phyloP scores from a whole-genome alignment of 2,797 vertebrate species.

The Buceros bicornis region DNA sequence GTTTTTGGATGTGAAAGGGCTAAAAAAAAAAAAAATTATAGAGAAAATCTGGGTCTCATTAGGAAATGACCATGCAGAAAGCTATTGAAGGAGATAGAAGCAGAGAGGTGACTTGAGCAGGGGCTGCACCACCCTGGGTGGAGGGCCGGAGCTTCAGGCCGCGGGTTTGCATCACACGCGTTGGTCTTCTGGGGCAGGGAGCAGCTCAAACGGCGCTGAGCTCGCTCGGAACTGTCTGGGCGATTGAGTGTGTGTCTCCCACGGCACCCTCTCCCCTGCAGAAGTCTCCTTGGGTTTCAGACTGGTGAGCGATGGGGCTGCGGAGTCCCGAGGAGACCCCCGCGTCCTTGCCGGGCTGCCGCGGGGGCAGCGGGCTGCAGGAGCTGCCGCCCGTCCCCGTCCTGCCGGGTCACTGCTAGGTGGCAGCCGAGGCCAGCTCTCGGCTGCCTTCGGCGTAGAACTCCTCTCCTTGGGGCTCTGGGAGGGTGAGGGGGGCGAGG shows the following conservation, averaged over 20 bases:
- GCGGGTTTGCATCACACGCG: rapidly evolving
- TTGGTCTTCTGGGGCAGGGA: rapidly evolving
- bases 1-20: background rate
- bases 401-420: background rate
- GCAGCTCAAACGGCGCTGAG: rapidly evolving
- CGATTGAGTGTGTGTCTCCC: background rate
- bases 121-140: rapidly evolving
- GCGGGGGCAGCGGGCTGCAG: background rate
- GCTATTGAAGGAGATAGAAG: background rate
- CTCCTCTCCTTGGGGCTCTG: background rate
- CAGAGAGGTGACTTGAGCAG: background rate
- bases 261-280: background rate
- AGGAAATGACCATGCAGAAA: background rate
- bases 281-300: background rate
- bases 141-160: background rate
- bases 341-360: rapidly evolving
- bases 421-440: background rate
- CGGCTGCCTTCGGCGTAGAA: background rate
- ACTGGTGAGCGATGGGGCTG: background rate
- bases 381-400: background rate
- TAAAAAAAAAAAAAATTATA: background rate
- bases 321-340: background rate
- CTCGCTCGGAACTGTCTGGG: background rate
- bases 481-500: rapidly evolving
- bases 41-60: background rate